Evolutionary conservation across 1,140 invertebrate species (phyloP), one percentile per base, ranked within the genome.

Genomic region (Bombus superbus): DNA sequence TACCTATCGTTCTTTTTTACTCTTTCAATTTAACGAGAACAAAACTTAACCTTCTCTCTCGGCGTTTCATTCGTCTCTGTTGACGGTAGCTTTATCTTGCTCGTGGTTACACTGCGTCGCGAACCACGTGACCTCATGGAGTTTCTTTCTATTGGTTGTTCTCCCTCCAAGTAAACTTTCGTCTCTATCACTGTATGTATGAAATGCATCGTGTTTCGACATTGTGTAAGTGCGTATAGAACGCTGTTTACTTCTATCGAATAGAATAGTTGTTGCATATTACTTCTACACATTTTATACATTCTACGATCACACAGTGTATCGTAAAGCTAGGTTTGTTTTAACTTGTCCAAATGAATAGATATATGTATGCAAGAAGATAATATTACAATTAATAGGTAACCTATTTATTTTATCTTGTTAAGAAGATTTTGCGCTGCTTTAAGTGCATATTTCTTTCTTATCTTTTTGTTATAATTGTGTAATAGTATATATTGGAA

Each of bases 31-130:
- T 25, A 53, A 13, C 66, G 64, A 32, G 40, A 66, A 40, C 47
- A 59, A 64, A n/a, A 47, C 72, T 64, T 69, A 69, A 79, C 66
- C 68, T 86, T 84, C 87, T 88, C 85, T 66, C 68, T 88, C 69
- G n/a, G 2, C 4, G 73, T 53, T 76, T 77, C n/a, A 64, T 53
- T 83, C 44, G 73, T 77, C 44, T 83, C 73, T 83, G 81, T 83
- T 83, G 81, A 83, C 74, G 9, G 32, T 77, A 57, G 73, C 38
- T 62, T 83, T 28, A 62, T 79, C 28, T 18, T n/a, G 66, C 82
- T 72, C 76, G 59, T 72, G 73, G 9, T 42, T 57, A 62, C 40
- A 80, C 72, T 75, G 69, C 78, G 47, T 28, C 66, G 74, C n/a
- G 32, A 42, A 44, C 64, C 87, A 89, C 88, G 74, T 89, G 88